Conservation (phyloP, 2,797 vertebrate genomes). For the Sorex maritimensis region DNA sequence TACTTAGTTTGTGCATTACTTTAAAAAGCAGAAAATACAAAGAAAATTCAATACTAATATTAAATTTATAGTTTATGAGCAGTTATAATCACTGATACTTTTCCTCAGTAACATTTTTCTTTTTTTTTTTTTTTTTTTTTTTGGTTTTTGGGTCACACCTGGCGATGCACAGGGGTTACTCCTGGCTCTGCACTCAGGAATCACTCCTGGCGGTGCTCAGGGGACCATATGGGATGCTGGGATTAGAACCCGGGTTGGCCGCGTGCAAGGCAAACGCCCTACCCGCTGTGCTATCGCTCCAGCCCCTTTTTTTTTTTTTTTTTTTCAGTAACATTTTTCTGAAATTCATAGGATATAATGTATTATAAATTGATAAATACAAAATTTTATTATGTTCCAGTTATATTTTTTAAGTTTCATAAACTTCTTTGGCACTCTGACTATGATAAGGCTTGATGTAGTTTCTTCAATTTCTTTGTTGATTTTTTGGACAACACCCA, state of each 20-base stretch:
- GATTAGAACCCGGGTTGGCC: too few species aligned
- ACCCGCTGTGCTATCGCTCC: too few species aligned
- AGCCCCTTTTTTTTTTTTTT: too few species aligned
- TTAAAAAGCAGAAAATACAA: neutral
- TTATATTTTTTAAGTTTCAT: neutral
- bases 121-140: too few species aligned
- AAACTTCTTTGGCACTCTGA: neutral
- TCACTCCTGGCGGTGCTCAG: too few species aligned
- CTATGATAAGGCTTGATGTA: neutral
- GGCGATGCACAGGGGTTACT: too few species aligned
- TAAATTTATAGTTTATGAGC: neutral
- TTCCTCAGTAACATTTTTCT: slow-evolving; percentile 6
- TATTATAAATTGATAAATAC: neutral
- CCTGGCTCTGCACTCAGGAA: too few species aligned
- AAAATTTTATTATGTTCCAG: neutral
- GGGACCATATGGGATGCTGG: too few species aligned
- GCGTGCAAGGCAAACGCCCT: too few species aligned
- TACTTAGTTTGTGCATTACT: neutral
- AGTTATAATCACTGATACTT: neutral
- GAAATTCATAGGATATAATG: neutral
- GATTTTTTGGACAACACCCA: neutral
- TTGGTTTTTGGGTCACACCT: too few species aligned
- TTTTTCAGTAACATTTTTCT: neutral
- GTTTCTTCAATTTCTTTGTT: neutral
- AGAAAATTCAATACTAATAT: neutral